Evolutionary conservation across 2,797 vertebrate genomes (phyloP).

Genomic region (Manis pentadactyla): DNA sequence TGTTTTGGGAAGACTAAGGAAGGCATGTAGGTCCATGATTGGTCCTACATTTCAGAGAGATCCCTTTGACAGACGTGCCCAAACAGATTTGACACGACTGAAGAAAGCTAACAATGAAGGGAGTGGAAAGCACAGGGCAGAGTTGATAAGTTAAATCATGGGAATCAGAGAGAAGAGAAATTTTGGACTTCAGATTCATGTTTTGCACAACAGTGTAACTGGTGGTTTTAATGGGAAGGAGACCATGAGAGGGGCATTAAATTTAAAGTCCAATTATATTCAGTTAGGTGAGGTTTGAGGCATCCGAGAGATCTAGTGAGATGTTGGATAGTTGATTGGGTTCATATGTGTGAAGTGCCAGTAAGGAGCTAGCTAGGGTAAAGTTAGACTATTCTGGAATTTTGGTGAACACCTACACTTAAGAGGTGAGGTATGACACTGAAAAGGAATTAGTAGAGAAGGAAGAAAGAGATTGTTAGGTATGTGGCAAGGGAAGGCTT

Average conservation of each 20-base stretch:
- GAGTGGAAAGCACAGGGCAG: neutral
- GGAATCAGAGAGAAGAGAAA: neutral
- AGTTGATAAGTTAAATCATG: neutral
- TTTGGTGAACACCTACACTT: neutral
- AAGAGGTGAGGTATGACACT: neutral
- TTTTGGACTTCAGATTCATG: neutral
- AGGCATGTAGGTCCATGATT: neutral
- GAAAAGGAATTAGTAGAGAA: neutral
- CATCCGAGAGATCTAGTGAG: neutral
- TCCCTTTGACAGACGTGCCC: neutral
- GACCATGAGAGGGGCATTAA: neutral
- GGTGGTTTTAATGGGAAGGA: neutral
- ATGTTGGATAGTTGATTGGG: neutral
- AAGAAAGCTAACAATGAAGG: neutral
- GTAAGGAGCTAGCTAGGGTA: neutral
- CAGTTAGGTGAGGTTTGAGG: neutral
- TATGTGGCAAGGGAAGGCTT: neutral
- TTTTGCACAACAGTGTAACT: neutral
- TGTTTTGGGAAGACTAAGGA: neutral
- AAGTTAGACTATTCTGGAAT: neutral
- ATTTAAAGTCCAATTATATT: neutral
- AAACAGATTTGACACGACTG: neutral
- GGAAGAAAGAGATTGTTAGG: neutral
- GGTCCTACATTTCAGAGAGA: neutral
- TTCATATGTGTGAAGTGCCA: neutral